Evolutionary conservation across 2,888 invertebrate species (phyloP).

Genomic region (Ligdia adustata): DNA sequence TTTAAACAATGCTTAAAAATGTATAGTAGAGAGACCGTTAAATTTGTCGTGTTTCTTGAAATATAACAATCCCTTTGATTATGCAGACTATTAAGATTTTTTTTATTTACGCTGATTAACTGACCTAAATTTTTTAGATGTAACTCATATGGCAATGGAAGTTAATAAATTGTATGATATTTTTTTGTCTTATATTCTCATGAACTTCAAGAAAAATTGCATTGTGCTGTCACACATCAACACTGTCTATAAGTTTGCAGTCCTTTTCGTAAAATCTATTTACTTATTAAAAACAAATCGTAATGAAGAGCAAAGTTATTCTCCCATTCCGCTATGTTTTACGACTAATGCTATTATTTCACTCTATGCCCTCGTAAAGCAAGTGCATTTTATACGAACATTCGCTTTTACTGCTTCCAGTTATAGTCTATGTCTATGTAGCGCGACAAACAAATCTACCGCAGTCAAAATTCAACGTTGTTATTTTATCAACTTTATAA

Average conservation of each 20-base stretch:
- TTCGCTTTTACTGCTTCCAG: constrained; percentile 27
- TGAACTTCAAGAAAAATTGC: background rate
- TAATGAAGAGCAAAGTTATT: constrained; percentile 7
- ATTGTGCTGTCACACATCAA: too few species aligned
- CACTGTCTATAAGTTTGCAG: too few species aligned
- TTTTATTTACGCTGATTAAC: too few species aligned
- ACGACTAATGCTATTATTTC: constrained; percentile 28
- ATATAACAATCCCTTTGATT: too few species aligned
- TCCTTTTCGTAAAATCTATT: too few species aligned
- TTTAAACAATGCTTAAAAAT: too few species aligned
- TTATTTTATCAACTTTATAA: constrained; percentile 14
- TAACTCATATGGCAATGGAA: background rate
- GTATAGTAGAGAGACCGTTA: too few species aligned
- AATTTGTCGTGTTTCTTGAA: too few species aligned
- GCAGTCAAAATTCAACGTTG: too few species aligned
- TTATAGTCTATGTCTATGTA: constrained; percentile 11
- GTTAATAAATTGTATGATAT: background rate
- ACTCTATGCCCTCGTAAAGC: constrained; percentile 29
- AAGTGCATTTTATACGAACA: constrained; percentile 25
- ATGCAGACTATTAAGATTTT: too few species aligned
- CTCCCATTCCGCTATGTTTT: constrained; percentile 21
- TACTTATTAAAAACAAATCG: constrained; percentile 1
- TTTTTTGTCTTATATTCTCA: background rate
- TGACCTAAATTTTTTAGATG: too few species aligned
- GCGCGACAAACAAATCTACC: constrained; percentile 1